Evolutionary conservation across 2,113 vertebrate species (phyloP), one percentile per base, ranked within the genome.

Genomic region (Nibea albiflora): DNA sequence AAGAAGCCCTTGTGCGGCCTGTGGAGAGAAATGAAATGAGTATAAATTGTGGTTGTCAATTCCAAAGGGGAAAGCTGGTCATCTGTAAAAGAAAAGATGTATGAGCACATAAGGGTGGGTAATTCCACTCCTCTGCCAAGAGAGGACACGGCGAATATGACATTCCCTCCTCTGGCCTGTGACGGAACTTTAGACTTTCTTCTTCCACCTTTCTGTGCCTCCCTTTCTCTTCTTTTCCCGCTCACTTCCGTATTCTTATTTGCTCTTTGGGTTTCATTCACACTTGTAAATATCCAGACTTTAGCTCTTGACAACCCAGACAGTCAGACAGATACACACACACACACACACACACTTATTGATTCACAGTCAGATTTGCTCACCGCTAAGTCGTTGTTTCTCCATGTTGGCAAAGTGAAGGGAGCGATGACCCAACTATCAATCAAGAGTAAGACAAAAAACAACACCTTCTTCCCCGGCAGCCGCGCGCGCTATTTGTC

Each of bases 41-140:
- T 94, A 95, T 94, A 94, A 94, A 95, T 96, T 92, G 94, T 89
- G 90, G 93, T 91, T 95, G 94, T 95, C 94, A 94, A 86, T 94
- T 90, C 86, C 85, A 92, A 89, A 94, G 89, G 89, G 93, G 89
- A 90, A 85, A 91, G 87, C 83, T 87, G 93, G 94, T 94, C 92
- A 93, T 91, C 92, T 93, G 93, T 93, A 94, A 91, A 92, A 92
- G 83, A 91, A 91, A 94, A 95, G 94, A 95, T 94, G 88, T 94
- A 95, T 90, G 94, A 92, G 89, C 81, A 87, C 88, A 90, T 92
- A 81, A 94, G 91, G 89, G 87, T 74, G 86, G 93, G 86, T 94
- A 91, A 95, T 94, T 92, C 90, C 90, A 90, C 85, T 93, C 85
- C 86, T 85, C 80, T 80, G 80, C 90, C 76, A 75, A 63, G 73